Evolutionary conservation across 2,888 invertebrate species (phyloP).

Genomic region (Augochlorella aurata): DNA sequence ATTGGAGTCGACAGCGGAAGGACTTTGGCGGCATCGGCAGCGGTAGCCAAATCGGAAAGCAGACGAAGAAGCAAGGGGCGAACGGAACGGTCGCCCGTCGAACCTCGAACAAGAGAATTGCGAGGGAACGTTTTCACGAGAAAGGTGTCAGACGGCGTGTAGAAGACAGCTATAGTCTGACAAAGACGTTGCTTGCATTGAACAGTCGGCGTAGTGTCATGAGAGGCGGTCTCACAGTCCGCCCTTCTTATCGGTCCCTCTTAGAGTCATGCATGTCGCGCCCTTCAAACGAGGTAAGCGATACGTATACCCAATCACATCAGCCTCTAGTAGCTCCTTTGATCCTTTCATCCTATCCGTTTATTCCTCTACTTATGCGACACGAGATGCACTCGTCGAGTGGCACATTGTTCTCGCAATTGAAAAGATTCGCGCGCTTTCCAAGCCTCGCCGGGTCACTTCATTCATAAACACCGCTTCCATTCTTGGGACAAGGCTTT

Average conservation of each 20-base stretch:
- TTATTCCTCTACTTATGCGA: neutral
- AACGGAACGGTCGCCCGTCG: conserved; percentile 44
- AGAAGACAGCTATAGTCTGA: conserved; percentile 61
- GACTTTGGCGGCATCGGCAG: neutral
- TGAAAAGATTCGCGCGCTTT: conserved; percentile 49
- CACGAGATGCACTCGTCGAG: neutral
- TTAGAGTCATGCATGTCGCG: conserved; percentile 82
- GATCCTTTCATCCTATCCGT: neutral
- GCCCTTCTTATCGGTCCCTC: conserved; percentile 81
- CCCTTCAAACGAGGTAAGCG: conserved; percentile 81
- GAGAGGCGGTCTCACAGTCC: conserved; percentile 82
- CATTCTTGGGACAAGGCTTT: conserved; percentile 19
- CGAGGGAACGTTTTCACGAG: conserved; percentile 28
- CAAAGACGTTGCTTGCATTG: conserved; percentile 73
- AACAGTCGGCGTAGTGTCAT: conserved; percentile 81
- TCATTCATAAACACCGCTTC: conserved; percentile 50
- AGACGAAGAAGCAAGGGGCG: conserved; percentile 29
- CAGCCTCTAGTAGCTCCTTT: too few relatives aligned
- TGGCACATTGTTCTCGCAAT: conserved; percentile 28
- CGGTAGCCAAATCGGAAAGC: neutral
- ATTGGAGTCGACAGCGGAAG: neutral
- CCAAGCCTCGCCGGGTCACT: conserved; percentile 24
- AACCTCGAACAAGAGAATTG: conserved; percentile 26
- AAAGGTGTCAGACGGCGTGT: conserved; percentile 33
- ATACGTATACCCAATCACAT: neutral